phyloP scores from a whole-genome alignment of 2,888 invertebrate genomes.

The Diloba caeruleocephala region DNA sequence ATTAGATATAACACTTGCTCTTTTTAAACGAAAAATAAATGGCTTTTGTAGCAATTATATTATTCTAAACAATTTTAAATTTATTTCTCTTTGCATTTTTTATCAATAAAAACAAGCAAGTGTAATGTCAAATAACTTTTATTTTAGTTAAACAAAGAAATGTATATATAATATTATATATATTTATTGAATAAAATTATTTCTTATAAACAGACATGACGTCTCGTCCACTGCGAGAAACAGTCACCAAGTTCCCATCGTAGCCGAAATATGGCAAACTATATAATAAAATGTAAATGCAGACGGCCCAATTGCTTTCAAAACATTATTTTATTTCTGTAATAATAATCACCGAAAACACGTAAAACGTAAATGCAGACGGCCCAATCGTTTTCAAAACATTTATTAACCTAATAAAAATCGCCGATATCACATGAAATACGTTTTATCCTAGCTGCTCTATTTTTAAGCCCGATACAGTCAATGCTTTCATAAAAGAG shows the following conservation, averaged over 20 bases:
- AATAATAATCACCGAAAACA: constrained; percentile 33
- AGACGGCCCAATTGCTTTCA: constrained; percentile 72
- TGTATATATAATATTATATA: constrained; percentile 81
- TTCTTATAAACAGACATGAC: constrained; percentile 80
- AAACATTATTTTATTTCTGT: constrained; percentile 49
- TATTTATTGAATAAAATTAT: constrained; percentile 82
- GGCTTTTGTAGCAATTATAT: no score
- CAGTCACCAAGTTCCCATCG: constrained; percentile 79
- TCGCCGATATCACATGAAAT: constrained; percentile 26
- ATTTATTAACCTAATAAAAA: constrained; percentile 46
- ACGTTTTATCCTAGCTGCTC: constrained; percentile 35
- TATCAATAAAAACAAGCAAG: constrained; percentile 52
- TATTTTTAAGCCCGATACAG: constrained; percentile 41
- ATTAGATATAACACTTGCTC: background rate
- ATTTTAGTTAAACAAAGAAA: constrained; percentile 87
- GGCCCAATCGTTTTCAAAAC: constrained; percentile 68
- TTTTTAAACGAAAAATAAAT: no score
- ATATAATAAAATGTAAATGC: constrained; percentile 66
- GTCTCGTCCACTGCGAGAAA: constrained; percentile 78
- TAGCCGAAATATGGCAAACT: constrained; percentile 76
- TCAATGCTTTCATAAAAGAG: constrained; percentile 17
- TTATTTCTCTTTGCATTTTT: background rate
- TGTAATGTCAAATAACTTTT: constrained; percentile 85
- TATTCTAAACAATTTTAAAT: no score
- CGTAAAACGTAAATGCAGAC: constrained; percentile 64